phyloP scores from a whole-genome alignment of 1,140 invertebrate genomes.

The Diuraphis noxia region DNA sequence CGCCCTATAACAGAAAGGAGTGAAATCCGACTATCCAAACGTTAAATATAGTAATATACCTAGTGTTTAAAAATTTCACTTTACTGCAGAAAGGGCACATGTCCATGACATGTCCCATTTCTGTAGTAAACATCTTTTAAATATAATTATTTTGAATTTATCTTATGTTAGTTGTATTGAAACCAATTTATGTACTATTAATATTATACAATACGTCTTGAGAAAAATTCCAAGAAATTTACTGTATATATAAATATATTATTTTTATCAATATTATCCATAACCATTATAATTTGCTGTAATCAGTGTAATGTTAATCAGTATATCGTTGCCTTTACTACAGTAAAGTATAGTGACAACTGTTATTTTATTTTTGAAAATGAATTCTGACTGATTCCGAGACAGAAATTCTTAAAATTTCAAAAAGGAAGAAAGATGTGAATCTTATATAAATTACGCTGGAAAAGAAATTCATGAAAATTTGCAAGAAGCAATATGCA shows the following conservation, averaged over 20 bases:
- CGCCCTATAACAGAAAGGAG: neutral
- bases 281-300: slow-evolving; percentile 3
- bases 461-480: slow-evolving; percentile 46
- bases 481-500: slow-evolving; percentile 33
- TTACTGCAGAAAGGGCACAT: slow-evolving; percentile 23
- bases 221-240: too few species aligned
- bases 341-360: slow-evolving; percentile 19
- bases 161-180: slow-evolving; percentile 5
- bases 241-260: too few species aligned
- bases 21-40: slow-evolving; percentile 2
- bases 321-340: neutral
- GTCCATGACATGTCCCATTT: slow-evolving; percentile 26
- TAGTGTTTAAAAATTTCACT: neutral
- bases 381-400: slow-evolving; percentile 25
- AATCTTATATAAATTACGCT: slow-evolving; percentile 49
- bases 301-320: neutral
- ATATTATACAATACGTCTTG: too few species aligned
- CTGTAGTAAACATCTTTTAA: slow-evolving; percentile 13
- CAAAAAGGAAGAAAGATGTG: slow-evolving; percentile 24
- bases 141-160: slow-evolving; percentile 6
- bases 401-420: slow-evolving; percentile 21
- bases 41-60: too few species aligned
- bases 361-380: slow-evolving; percentile 36
- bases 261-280: neutral
- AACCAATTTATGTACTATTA: slow-evolving; percentile 10